Base-by-base conservation (phyloP, 2,888 invertebrate species). In the Mythimna lalbum region DNA sequence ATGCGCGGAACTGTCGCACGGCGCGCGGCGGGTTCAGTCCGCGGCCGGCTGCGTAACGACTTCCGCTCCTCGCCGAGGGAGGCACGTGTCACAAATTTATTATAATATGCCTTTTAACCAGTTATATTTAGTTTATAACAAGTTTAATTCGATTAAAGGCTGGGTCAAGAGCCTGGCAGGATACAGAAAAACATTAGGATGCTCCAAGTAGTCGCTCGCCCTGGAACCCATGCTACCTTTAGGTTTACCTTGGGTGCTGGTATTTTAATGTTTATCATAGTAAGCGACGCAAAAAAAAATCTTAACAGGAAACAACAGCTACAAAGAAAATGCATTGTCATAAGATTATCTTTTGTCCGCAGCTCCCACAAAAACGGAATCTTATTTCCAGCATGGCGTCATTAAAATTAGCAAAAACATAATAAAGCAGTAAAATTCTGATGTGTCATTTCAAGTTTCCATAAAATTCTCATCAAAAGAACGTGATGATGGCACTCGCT, bases 71-170 rank as follows among this genome's bases (percentile, higher is more conserved):
- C 86, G 79, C 19, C 65, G 69, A 59, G 70, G 60, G 49, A 69
- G 63, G 77, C 81, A 89, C 91, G 91, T 87, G 90, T 76, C 73
- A 81, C 72, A 89, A 88, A 90, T 93, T 89, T 87, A 85, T 87
- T 73, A 83, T 81, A 70, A 64, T 67, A 52, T 19, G 36, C 14
- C 64, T 80, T 76, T 80, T 71, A 52, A 60, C 27, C 7, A 50
- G 39, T 50, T 61, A 50, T 19, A 53, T 62, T 52, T 31, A 36
- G 21, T 56, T 19, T 19, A 53, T 23, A 50, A 33, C 39, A 47
- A 73, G 19, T 61, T 52, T 21, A 12, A 60, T 61, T 70, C 52
- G 23, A 1, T 1, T 36, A 5, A 43, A 17, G 23, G 12, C n/a
- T 73, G 36, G 10, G 1, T 55, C 14, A 49, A 59, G 17, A 57